Conservation (phyloP, 2,797 vertebrate species). For the Chelidonichthys spinosus region DNA sequence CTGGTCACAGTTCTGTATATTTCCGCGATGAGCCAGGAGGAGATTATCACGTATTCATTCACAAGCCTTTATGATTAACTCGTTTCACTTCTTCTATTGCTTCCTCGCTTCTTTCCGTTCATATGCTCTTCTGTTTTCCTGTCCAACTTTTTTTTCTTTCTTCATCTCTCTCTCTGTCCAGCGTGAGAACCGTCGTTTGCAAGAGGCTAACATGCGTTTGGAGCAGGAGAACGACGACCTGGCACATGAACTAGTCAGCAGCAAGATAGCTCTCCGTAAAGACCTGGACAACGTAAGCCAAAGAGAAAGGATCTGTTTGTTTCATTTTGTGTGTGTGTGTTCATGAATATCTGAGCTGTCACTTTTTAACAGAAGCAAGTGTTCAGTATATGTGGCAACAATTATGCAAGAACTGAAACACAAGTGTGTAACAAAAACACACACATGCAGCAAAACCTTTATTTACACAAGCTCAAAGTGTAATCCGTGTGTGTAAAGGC, state of each 20-base stretch:
- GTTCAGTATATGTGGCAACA: background rate
- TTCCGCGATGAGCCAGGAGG: constrained; percentile 4
- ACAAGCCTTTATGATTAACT: constrained; percentile 39
- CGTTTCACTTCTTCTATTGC: constrained; percentile 11
- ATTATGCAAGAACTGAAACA: constrained; percentile 15
- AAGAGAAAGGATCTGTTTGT: background rate
- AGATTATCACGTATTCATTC: constrained; percentile 35
- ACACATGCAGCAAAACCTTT: constrained; percentile 1
- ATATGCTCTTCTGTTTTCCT: constrained; percentile 4
- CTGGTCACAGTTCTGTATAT: constrained; percentile 18
- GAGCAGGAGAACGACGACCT: constrained; percentile 99
- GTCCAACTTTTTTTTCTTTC: background rate
- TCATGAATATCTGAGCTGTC: background rate
- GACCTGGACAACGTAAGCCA: constrained; percentile 96
- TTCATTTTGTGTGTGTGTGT: background rate
- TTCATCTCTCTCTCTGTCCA: constrained; percentile 54
- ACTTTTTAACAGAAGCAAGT: background rate
- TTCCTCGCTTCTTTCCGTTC: constrained; percentile 16
- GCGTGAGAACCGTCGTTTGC: constrained; percentile 96
- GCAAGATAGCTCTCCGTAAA: constrained; percentile 97
- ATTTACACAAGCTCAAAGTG: constrained; percentile 8
- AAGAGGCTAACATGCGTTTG: constrained; percentile 98
- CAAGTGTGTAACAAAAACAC: background rate
- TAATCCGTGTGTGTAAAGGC: background rate
- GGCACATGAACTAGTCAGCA: constrained; percentile 97